phyloP scores from a whole-genome alignment of 2,888 invertebrate genomes.

The Pogonocherus hispidulus region DNA sequence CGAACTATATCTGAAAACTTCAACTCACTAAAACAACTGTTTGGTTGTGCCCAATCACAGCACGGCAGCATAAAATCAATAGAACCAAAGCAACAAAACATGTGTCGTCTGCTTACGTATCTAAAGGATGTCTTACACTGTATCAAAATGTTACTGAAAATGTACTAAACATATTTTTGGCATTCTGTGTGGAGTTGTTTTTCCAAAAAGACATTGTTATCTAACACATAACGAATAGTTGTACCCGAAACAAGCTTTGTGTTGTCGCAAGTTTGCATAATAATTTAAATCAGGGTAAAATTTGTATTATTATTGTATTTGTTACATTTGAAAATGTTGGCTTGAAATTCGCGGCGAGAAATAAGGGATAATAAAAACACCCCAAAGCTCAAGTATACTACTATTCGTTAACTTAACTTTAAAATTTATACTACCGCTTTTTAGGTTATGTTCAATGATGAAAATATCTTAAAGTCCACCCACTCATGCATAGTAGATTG shows the following conservation, averaged over 20 bases:
- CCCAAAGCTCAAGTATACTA: conserved; percentile 7
- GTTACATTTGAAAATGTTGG: conserved; percentile 49
- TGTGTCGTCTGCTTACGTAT: conserved; percentile 24
- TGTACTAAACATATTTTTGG: not conserved
- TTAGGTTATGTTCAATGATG: conserved; percentile 17
- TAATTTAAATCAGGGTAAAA: conserved; percentile 67
- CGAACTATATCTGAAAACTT: not conserved
- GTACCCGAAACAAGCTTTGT: conserved; percentile 44
- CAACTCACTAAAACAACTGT: not conserved
- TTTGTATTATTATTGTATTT: conserved; percentile 59
- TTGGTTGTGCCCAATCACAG: not conserved
- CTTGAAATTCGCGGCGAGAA: conserved; percentile 11
- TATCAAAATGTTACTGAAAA: no score
- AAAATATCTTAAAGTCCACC: conserved; percentile 3
- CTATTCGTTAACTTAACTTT: conserved; percentile 14
- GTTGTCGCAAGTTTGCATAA: conserved; percentile 60
- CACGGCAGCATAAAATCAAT: conserved; percentile 16
- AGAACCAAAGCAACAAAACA: conserved; percentile 17
- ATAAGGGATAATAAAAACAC: not conserved
- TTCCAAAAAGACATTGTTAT: conserved; percentile 34
- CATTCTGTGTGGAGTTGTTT: conserved; percentile 8
- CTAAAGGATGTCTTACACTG: conserved; percentile 11
- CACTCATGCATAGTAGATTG: conserved; percentile 16
- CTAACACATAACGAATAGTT: conserved; percentile 41
- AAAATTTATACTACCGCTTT: conserved; percentile 24